phyloP scores from a whole-genome alignment of 2,113 vertebrate species.

The Osmerus mordax region DNA sequence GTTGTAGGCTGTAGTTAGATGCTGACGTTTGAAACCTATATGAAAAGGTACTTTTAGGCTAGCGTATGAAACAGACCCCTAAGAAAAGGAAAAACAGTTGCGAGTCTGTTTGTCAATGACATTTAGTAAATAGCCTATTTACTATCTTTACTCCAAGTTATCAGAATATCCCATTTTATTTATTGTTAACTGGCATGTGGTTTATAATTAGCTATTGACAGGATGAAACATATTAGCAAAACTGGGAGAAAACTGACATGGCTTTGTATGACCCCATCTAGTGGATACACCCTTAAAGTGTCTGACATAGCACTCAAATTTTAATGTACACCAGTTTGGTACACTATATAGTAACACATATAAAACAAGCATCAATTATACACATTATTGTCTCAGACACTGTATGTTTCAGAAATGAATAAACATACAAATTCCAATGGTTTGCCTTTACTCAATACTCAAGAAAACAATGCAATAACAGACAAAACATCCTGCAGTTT shows the following conservation, averaged over 20 bases:
- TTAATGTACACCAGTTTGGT: too few relatives aligned
- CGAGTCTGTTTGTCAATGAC: neutral
- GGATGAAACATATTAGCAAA: too few relatives aligned
- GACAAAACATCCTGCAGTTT: constrained; percentile 24
- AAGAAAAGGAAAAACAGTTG: too few relatives aligned
- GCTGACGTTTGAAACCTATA: too few relatives aligned
- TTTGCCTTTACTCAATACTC: neutral
- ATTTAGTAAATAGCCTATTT: too few relatives aligned
- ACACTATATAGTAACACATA: too few relatives aligned
- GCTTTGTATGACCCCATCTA: constrained; percentile 24
- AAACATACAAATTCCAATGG: neutral
- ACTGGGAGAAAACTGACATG: neutral
- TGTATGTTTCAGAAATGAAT: neutral
- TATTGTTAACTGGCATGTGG: neutral
- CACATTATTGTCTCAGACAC: too few relatives aligned
- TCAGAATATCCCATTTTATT: neutral
- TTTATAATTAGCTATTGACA: neutral
- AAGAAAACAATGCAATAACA: constrained; percentile 1
- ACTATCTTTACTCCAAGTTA: neutral
- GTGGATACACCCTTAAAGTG: constrained; percentile 36
- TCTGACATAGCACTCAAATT: neutral
- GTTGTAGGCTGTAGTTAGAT: too few relatives aligned
- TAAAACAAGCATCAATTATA: too few relatives aligned
- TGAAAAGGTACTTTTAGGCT: too few relatives aligned
- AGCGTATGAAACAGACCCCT: too few relatives aligned